Evolutionary conservation across 2,797 vertebrate species (phyloP).

Genomic region (Intellagama lesueurii): DNA sequence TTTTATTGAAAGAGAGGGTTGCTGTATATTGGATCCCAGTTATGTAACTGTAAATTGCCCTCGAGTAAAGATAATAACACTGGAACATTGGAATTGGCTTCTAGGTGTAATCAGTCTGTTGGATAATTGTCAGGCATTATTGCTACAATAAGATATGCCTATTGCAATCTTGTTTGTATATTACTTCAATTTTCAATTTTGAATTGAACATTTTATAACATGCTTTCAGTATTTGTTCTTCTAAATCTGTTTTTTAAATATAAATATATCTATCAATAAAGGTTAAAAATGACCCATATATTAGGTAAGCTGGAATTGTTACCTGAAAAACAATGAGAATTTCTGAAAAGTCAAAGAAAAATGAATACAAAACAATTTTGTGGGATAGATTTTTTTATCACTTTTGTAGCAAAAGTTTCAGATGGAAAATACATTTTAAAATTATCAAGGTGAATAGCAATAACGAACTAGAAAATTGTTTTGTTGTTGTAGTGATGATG

Average conservation of each 20-base stretch:
- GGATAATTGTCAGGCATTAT: neutral
- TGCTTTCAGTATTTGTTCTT: neutral
- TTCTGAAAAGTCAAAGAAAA: slow-evolving; percentile 9
- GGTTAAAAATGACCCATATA: neutral
- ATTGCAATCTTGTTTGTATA: neutral
- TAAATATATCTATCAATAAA: neutral
- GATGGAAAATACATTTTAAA: neutral
- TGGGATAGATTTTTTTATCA: neutral
- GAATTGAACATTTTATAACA: neutral
- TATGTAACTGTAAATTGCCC: neutral
- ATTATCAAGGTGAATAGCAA: neutral
- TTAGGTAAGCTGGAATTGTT: neutral
- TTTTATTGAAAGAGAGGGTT: neutral
- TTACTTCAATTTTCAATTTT: slow-evolving; percentile 36
- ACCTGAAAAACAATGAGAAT: neutral
- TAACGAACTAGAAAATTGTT: neutral
- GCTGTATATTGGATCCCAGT: neutral
- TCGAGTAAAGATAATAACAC: neutral
- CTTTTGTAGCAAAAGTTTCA: neutral
- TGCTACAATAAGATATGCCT: neutral
- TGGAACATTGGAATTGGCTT: neutral
- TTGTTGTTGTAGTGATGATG: neutral
- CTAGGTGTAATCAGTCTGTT: neutral
- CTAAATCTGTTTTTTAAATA: neutral
- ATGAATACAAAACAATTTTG: neutral